These are phyloP conservation scores for Thripadectes ignobilis DNA, from an alignment of 2,797 vertebrate species.

Conservation along the genomic window DNA sequence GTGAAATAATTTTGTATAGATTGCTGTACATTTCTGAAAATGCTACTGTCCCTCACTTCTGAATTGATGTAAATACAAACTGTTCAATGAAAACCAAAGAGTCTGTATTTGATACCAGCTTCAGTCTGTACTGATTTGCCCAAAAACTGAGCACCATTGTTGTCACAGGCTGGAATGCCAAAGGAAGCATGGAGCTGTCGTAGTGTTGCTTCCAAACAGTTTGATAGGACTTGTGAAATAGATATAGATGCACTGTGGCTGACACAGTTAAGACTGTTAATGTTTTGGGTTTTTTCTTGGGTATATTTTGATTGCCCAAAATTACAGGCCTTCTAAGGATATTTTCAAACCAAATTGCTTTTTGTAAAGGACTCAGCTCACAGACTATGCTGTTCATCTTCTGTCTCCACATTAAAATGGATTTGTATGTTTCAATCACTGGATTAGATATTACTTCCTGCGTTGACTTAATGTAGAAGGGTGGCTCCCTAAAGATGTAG, in stretches of 20 bases:
- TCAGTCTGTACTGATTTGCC: neutral
- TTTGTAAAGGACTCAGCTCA: neutral
- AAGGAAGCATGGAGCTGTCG: neutral
- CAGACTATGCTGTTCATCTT: neutral
- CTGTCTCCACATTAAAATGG: neutral
- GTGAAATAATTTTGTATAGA: neutral
- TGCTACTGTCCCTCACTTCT: neutral
- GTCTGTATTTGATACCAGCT: neutral
- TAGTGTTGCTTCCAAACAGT: neutral
- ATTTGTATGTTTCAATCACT: neutral
- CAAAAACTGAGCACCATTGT: neutral
- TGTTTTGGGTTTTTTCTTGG: neutral
- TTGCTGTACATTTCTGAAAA: neutral
- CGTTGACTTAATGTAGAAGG: neutral
- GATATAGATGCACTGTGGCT: neutral
- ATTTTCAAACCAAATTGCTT: neutral
- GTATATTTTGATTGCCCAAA: neutral
- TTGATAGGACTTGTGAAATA: neutral
- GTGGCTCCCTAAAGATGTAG: slow-evolving; percentile 1
- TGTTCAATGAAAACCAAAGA: neutral
- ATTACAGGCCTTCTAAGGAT: neutral
- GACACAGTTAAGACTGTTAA: neutral
- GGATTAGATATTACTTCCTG: neutral
- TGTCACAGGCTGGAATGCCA: neutral
- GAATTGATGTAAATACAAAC: neutral